Base-by-base conservation (phyloP, 2,888 invertebrate genomes). In the Iselma pallidipennis region DNA sequence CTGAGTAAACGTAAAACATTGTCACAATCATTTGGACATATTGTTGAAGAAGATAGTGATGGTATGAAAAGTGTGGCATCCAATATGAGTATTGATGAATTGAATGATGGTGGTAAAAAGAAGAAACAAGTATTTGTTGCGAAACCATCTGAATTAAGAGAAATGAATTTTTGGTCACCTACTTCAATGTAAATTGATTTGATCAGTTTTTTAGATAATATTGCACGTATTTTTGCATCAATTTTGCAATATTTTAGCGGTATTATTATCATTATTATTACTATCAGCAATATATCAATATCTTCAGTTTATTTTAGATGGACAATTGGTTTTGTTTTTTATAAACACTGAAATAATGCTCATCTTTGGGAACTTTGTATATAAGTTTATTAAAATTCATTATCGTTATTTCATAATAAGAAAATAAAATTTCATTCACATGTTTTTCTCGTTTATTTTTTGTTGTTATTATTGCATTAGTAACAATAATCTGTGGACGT, bases 141-240 rank as follows among this genome's bases (percentile, higher is more conserved):
- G 0, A 87, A 86, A 76, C 89, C 89, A 0, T 89, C 91, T 0
- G 91, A 92, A 76, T 82, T 92, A 12, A 81, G 92, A 49, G 92
- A 92, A 81, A 89, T 92, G 89, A 92, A 92, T 80, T 92, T 92
- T 82, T 92, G 91, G 91, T 91, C 92, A 5, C 92, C 92, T 0
- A 92, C 92, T 7, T 92, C 92, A 0, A 92, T 92, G 92, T 92
- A 86, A 81, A 10, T 7, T 6, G 7, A n/a, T 6, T 26, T 7
- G 4, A 31, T 23, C 33, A 31, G 9, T 31, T n/a, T n/a, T n/a
- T n/a, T n/a, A n/a, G n/a, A n/a, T n/a, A n/a, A n/a, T n/a, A n/a
- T n/a, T n/a, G n/a, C n/a, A n/a, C n/a, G n/a, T 21, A 28, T 10
- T 51, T 33, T 49, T 23, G 16, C 31, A 55, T 19, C 3, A 49